These are phyloP conservation scores for Coecobrya sp. DNA, from an alignment of 2,888 invertebrate genomes.

Conservation along the genomic window DNA sequence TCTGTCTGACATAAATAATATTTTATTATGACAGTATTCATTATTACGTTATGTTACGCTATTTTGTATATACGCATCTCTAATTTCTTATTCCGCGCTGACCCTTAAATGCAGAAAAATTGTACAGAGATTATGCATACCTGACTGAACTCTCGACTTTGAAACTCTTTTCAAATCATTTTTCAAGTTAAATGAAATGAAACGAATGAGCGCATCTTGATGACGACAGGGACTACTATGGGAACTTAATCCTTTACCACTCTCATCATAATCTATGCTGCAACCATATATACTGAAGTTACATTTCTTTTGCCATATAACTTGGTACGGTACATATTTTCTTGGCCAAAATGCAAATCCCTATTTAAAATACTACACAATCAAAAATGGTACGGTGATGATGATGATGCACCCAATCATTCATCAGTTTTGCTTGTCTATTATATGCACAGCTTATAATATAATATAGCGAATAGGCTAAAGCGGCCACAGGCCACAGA, in stretches of 20 bases:
- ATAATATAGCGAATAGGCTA: neutral
- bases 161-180: neutral
- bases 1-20: slow-evolving; percentile 6
- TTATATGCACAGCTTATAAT: neutral
- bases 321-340: neutral
- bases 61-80: neutral
- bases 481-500: neutral
- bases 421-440: neutral
- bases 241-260: slow-evolving; percentile 8
- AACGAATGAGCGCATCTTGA: neutral
- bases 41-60: neutral
- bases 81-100: neutral
- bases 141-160: slow-evolving; percentile 19
- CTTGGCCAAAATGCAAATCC: neutral
- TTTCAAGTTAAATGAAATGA: neutral
- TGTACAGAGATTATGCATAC: neutral
- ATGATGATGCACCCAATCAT: slow-evolving; percentile 5
- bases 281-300: neutral
- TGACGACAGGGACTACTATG: neutral
- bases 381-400: neutral
- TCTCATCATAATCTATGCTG: slow-evolving; percentile 5
- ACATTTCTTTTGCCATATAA: neutral
- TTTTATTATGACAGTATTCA: slow-evolving; percentile 29
- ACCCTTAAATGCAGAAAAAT: too few relatives aligned
- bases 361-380: slow-evolving; percentile 3